Evolutionary conservation across 2,113 vertebrate genomes (phyloP).

Genomic region (Gambusia holbrooki): DNA sequence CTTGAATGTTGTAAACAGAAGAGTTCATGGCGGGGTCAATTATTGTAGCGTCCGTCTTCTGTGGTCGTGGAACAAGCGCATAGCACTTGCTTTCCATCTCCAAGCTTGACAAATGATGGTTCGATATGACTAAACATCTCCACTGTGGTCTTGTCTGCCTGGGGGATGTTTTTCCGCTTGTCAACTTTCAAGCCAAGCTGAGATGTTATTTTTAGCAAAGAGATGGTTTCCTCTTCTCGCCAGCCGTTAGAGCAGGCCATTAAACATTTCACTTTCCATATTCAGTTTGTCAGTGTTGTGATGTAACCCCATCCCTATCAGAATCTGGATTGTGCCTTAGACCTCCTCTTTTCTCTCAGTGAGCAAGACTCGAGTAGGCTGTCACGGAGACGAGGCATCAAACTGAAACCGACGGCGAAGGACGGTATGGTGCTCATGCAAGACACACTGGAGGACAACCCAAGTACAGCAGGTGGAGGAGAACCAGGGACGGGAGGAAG

Average conservation of each 20-base stretch:
- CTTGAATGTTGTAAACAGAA: no score
- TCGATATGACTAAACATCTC: no score
- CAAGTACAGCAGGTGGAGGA: conserved; percentile 23
- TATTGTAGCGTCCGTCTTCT: no score
- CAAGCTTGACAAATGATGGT: no score
- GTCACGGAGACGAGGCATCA: conserved; percentile 85
- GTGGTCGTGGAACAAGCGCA: no score
- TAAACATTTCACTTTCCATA: background rate
- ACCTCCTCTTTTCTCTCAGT: background rate
- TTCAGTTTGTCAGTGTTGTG: background rate
- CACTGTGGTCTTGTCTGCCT: no score
- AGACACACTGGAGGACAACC: conserved; percentile 70
- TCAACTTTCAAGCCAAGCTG: no score
- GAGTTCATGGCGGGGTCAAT: no score
- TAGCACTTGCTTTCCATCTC: no score
- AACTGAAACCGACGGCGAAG: conserved; percentile 79
- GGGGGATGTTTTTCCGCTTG: no score
- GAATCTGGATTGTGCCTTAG: background rate
- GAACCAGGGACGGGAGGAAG: conserved; percentile 32
- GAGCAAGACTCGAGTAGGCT: conserved; percentile 75
- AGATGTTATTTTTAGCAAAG: background rate
- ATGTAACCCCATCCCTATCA: no score
- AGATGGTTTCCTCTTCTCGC: background rate
- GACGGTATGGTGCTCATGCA: conserved; percentile 82
- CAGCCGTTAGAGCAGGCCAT: background rate